phyloP scores from a whole-genome alignment of 2,797 vertebrate genomes.

The Sebastes hubbsi region DNA sequence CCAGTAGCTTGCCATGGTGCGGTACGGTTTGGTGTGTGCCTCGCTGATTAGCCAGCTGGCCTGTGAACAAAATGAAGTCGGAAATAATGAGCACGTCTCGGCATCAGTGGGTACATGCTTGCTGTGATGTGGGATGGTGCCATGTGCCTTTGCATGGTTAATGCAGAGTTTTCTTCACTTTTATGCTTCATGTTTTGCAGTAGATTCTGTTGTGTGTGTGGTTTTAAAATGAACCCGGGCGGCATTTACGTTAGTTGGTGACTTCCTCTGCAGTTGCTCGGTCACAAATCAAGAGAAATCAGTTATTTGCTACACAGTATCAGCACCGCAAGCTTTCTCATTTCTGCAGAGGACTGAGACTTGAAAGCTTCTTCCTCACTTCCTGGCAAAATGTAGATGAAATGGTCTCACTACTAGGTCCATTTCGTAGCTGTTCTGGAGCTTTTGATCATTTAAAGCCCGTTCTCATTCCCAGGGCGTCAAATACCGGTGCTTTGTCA shows the following conservation, averaged over 20 bases:
- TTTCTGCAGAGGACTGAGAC: background rate
- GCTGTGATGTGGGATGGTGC: conserved; percentile 30
- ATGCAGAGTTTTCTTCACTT: background rate
- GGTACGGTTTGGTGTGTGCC: conserved; percentile 23
- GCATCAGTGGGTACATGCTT: conserved; percentile 19
- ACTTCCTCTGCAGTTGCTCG: background rate
- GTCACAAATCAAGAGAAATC: background rate
- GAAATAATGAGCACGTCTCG: conserved; percentile 58
- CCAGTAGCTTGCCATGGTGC: conserved; percentile 11
- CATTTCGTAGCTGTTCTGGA: background rate
- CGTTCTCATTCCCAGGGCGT: no score
- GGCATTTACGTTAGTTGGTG: background rate
- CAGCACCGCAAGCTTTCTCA: background rate
- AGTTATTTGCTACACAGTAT: background rate
- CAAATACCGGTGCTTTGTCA: no score
- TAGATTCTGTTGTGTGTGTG: background rate
- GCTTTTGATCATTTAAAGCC: background rate
- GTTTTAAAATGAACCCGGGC: background rate
- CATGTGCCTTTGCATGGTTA: conserved; percentile 8
- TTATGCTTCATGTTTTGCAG: background rate
- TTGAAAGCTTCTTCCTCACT: background rate
- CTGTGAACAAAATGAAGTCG: conserved; percentile 36
- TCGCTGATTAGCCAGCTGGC: conserved; percentile 48
- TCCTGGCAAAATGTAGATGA: background rate
- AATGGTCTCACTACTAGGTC: background rate